These are phyloP conservation scores for Thereuonema tuberculata DNA, from an alignment of 1,140 invertebrate genomes.

Conservation along the genomic window DNA sequence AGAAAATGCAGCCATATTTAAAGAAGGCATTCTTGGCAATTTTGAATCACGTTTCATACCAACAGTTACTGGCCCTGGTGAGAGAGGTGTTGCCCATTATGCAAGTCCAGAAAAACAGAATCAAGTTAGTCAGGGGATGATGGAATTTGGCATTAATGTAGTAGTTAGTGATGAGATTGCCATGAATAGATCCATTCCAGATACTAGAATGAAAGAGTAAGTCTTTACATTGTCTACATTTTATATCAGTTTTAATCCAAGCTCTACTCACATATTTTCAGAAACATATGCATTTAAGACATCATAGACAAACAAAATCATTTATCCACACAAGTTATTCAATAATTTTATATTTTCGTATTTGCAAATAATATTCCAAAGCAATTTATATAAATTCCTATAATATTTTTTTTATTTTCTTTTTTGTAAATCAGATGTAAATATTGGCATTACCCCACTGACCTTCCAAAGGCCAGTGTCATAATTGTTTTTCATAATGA, in stretches of 20 bases:
- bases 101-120: conserved; percentile 57
- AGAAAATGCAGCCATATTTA: conserved; percentile 29
- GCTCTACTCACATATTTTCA: no score
- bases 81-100: conserved; percentile 60
- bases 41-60: conserved; percentile 40
- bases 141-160: conserved; percentile 94
- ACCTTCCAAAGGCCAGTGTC: conserved; percentile 79
- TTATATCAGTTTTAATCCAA: no score
- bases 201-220: conserved; percentile 70
- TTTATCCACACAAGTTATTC: not conserved
- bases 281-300: no score
- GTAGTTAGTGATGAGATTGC: conserved; percentile 90
- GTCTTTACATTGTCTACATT: conserved; percentile 19
- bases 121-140: conserved; percentile 56
- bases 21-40: conserved; percentile 33
- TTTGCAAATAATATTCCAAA: conserved; percentile 4
- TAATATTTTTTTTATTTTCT: conserved; percentile 8
- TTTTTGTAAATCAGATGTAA: conserved; percentile 52
- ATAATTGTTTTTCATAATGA: conserved; percentile 99
- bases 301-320: conserved; percentile 3
- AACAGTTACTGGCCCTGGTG: conserved; percentile 59
- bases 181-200: conserved; percentile 61
- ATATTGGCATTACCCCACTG: conserved; percentile 86
- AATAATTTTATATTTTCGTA: conserved; percentile 12
- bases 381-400: not conserved